Base-by-base conservation (phyloP, 2,113 vertebrate species). In the Microtus richardsoni region DNA sequence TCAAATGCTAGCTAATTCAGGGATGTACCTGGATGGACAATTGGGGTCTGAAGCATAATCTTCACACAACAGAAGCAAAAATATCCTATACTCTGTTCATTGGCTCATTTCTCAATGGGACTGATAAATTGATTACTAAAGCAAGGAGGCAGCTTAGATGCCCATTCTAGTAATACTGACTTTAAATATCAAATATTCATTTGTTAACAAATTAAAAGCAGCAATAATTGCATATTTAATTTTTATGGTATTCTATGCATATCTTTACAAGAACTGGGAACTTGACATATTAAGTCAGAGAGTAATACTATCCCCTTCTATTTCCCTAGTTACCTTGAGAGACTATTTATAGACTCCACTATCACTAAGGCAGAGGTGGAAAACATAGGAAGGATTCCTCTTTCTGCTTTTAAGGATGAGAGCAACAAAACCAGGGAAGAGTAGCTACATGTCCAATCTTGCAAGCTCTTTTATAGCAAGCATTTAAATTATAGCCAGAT, bases 401-500 rank as follows among this genome's bases (percentile, higher is more conserved):
- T 0, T n/a, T n/a, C n/a, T 36, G 1, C 21, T 47, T 91, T 97
- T 54, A 95, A 92, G 95, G 91, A 68, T 73, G 41, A 78, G n/a
- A 89, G 68, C 5, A 82, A 47, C 30, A 19, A 75, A 66, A 44
- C 30, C 92, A 77, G 17, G 11, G 64, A 11, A 91, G 10, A 79
- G 75, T 92, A 90, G 54, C 33, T 91, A 78, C 68, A 74, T 58
- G 7, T 91, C 41, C n/a, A 91, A 93, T 75, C 89, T 88, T 47
- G 41, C 21, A 91, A 88, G n/a, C 54, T 91, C 58, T 91, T 84
- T 91, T 88, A 36, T 80, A 66, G 47, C 24, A 93, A 82, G 83
- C 85, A 96, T 92, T 94, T 95, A 95, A 89, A 17, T 83, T 91
- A 44, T 41, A 75, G 70, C 10, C 79, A 94, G 33, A 75, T 88